These are phyloP conservation scores for Axea sp. DNA, from an alignment of 2,888 invertebrate species.

Conservation along the genomic window DNA sequence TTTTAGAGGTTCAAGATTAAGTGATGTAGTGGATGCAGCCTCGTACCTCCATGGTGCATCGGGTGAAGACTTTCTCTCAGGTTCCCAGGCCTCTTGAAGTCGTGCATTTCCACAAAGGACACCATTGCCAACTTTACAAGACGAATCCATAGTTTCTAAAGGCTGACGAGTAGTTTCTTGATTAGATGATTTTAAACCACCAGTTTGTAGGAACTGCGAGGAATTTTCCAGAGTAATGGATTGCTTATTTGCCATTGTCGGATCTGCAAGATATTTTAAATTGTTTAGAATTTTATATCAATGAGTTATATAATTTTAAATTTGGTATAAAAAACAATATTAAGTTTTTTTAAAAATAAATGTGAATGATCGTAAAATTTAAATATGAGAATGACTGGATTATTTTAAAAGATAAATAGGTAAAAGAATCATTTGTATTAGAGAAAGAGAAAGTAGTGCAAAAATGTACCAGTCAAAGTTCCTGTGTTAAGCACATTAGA, in stretches of 20 bases:
- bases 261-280: conserved; percentile 16
- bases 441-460: no score
- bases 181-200: conserved; percentile 62
- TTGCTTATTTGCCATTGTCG: conserved; percentile 44
- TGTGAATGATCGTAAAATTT: no score
- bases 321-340: background rate
- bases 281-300: background rate
- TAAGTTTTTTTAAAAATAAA: no score
- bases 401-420: no score
- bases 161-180: conserved; percentile 70
- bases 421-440: no score
- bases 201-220: conserved; percentile 70
- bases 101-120: conserved; percentile 76
- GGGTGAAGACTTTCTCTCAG: conserved; percentile 75
- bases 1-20: conserved; percentile 73
- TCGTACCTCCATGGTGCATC: conserved; percentile 78
- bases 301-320: no score
- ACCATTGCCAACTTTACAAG: conserved; percentile 75
- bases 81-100: conserved; percentile 78
- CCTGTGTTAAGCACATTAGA: no score
- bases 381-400: no score
- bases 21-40: conserved; percentile 71
- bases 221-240: conserved; percentile 61
- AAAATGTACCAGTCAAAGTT: no score
- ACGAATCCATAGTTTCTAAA: conserved; percentile 67